phyloP scores from a whole-genome alignment of 2,113 vertebrate genomes.

The Chiloscyllium plagiosum region DNA sequence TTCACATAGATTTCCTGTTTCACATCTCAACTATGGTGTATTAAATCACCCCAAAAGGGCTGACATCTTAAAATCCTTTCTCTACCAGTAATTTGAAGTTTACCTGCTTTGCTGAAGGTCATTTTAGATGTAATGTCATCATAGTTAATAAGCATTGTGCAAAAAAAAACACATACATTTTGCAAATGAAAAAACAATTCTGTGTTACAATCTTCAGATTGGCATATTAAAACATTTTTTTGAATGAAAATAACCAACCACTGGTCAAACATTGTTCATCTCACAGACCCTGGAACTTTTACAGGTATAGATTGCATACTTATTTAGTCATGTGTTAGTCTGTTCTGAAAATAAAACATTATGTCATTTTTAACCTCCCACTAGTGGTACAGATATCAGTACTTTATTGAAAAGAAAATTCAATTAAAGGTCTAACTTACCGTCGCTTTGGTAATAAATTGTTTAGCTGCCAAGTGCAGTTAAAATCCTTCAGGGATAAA shows the following conservation, averaged over 20 bases:
- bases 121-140: constrained; percentile 45
- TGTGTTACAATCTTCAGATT: not conserved
- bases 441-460: constrained; percentile 31
- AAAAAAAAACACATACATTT: not conserved
- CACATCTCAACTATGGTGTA: constrained; percentile 49
- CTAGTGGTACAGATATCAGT: constrained; percentile 12
- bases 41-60: constrained; percentile 52
- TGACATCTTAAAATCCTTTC: constrained; percentile 47
- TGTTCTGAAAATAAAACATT: constrained; percentile 16
- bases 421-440: constrained; percentile 29
- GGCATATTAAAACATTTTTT: not conserved
- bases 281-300: not conserved
- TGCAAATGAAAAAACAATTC: not conserved
- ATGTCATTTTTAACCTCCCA: constrained; percentile 26
- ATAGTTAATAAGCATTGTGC: not conserved
- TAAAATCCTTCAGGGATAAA: constrained; percentile 29
- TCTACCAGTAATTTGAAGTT: constrained; percentile 46
- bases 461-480: constrained; percentile 1
- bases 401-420: constrained; percentile 32
- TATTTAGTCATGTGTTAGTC: not conserved
- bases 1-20: constrained; percentile 56
- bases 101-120: constrained; percentile 51
- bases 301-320: constrained; percentile 18
- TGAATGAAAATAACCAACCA: not conserved
- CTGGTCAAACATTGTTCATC: not conserved